Evolutionary conservation across 1,140 invertebrate species (phyloP).

Genomic region (Aphis craccivora): DNA sequence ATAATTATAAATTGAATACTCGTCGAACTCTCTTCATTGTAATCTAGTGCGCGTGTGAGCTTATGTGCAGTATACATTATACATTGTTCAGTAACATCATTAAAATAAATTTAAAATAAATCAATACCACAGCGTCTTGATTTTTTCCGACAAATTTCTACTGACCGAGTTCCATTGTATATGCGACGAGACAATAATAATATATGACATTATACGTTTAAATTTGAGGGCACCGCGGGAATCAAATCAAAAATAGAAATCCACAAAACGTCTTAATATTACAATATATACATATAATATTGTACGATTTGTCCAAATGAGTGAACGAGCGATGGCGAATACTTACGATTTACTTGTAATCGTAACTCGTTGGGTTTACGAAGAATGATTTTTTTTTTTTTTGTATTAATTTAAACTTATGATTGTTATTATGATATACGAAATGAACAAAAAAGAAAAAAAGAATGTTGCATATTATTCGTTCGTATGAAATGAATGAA

Average conservation of each 20-base stretch:
- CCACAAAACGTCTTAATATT: background rate
- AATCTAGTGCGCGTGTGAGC: background rate
- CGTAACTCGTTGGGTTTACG: background rate
- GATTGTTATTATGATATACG: background rate
- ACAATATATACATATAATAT: background rate
- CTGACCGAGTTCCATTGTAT: conserved; percentile 29
- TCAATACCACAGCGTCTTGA: background rate
- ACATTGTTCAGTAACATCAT: background rate
- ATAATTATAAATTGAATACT: background rate
- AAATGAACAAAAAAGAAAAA: background rate
- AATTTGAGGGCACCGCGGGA: background rate
- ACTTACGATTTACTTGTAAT: background rate
- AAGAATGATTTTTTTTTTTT: background rate
- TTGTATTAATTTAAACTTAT: background rate
- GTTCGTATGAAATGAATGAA: background rate
- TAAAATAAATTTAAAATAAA: conserved; percentile 6
- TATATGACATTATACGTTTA: background rate
- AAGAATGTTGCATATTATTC: background rate
- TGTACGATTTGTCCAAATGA: background rate
- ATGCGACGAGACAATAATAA: background rate
- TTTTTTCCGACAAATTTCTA: conserved; percentile 21
- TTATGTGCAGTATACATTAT: background rate
- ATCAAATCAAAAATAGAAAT: conserved; percentile 5
- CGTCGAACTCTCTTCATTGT: background rate
- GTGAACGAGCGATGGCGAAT: background rate